A percentile compares a stretch with the other conserved stretches of the same genome.
Evolutionary conservation across 2,888 invertebrate genomes (phyloP).

Genomic region (Cosmorhoe ocellata): DNA sequence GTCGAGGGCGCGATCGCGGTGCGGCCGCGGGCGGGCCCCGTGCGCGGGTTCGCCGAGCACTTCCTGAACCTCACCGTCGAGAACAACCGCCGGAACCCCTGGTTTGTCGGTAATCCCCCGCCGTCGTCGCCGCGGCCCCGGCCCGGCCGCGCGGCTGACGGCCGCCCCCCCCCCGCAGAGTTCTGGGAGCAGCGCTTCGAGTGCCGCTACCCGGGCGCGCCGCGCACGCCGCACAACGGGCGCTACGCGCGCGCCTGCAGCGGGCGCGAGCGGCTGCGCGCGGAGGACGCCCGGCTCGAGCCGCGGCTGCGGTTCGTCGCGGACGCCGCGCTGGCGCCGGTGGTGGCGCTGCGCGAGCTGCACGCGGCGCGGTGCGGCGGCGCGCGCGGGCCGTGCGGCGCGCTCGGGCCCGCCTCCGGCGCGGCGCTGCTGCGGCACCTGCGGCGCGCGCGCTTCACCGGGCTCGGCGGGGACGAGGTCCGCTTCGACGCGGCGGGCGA

Average conservation of each 20-base stretch:
- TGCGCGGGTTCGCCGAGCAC: slow-evolving; percentile 92
- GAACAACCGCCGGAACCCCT: slow-evolving; percentile 95
- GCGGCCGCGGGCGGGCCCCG: slow-evolving; percentile 95
- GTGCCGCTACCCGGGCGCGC: slow-evolving; percentile 91
- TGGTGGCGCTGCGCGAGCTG: slow-evolving; percentile 91
- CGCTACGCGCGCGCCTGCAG: slow-evolving; percentile 87
- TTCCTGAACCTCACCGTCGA: slow-evolving; percentile 92
- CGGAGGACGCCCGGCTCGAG: slow-evolving; percentile 91
- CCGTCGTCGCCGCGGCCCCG: too few species aligned
- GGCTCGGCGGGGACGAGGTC: slow-evolving; percentile 94
- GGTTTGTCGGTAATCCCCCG: slow-evolving; percentile 91
- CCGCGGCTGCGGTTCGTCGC: slow-evolving; percentile 97
- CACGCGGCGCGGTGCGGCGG: slow-evolving; percentile 88
- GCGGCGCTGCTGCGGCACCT: slow-evolving; percentile 91
- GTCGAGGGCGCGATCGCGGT: slow-evolving; percentile 91
- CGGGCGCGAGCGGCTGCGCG: slow-evolving; percentile 89
- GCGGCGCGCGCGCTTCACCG: slow-evolving; percentile 90
- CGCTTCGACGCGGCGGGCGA: slow-evolving; percentile 94
- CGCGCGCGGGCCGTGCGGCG: slow-evolving; percentile 89
- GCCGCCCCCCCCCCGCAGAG: slow-evolving; percentile 77
- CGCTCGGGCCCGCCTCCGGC: slow-evolving; percentile 88
- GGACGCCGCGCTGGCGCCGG: slow-evolving; percentile 97
- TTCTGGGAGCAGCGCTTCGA: slow-evolving; percentile 97
- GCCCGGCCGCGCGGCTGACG: not conserved
- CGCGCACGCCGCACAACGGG: slow-evolving; percentile 90